Percentiles rank a stretch among this genome's conserved stretches.
Evolutionary conservation across 2,888 invertebrate genomes (phyloP).

Genomic region (Hypercompe scribonia): DNA sequence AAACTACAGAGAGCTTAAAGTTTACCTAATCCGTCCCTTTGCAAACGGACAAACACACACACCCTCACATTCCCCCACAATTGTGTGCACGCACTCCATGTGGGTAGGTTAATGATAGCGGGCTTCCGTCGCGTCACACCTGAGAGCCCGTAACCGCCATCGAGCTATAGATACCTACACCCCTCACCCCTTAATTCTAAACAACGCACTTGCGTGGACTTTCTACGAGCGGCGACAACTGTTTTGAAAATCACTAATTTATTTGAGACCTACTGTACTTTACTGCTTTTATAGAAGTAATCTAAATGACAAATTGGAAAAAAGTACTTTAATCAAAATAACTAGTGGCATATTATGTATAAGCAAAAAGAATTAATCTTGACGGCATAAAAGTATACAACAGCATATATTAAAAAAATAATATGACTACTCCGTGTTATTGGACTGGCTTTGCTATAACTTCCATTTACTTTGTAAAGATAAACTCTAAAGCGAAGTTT

Average conservation of each 20-base stretch:
- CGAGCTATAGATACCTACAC: conserved; percentile 80
- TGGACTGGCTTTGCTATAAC: no score
- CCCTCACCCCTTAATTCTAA: conserved; percentile 78
- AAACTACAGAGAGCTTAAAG: conserved; percentile 56
- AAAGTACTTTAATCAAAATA: background rate
- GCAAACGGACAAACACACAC: conserved; percentile 62
- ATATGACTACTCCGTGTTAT: no score
- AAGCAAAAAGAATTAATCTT: no score
- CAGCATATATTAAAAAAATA: no score
- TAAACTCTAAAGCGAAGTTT: no score
- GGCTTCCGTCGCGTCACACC: conserved; percentile 86
- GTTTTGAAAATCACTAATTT: background rate
- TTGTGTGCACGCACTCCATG: conserved; percentile 69
- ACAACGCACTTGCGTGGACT: conserved; percentile 57
- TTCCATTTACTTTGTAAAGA: no score
- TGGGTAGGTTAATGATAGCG: conserved; percentile 86
- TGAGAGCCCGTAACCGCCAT: conserved; percentile 85
- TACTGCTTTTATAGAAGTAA: background rate
- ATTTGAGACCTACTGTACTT: background rate
- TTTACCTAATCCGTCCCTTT: conserved; percentile 72
- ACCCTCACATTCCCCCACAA: conserved; percentile 59
- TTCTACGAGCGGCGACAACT: conserved; percentile 58
- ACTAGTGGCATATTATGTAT: no score
- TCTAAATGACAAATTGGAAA: background rate
- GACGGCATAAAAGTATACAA: no score